Evolutionary conservation across 2,888 invertebrate genomes (phyloP).

Genomic region (Melanargia galathea): DNA sequence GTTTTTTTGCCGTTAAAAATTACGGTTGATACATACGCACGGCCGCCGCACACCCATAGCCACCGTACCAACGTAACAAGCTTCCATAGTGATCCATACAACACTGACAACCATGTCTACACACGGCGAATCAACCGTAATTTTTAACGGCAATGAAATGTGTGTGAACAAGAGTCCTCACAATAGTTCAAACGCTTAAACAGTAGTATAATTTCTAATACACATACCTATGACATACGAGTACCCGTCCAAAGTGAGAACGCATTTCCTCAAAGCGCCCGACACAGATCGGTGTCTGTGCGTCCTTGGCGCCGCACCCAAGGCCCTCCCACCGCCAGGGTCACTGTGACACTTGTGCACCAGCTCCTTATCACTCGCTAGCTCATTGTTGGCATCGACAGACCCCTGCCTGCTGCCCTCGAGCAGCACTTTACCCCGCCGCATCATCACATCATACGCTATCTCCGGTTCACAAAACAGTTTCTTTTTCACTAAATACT

Average conservation of each 20-base stretch:
- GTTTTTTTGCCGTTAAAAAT: too few relatives aligned
- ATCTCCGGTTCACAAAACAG: conserved; percentile 52
- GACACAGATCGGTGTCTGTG: conserved; percentile 75
- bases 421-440: conserved; percentile 74
- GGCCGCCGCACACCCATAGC: too few relatives aligned
- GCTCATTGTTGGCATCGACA: conserved; percentile 67
- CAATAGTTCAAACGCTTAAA: too few relatives aligned
- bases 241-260: conserved; percentile 92
- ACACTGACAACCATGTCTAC: too few relatives aligned
- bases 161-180: too few relatives aligned
- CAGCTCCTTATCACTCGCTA: conserved; percentile 81
- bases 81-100: too few relatives aligned
- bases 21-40: too few relatives aligned
- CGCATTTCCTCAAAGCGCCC: conserved; percentile 88
- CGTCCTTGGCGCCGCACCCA: conserved; percentile 66
- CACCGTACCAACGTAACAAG: too few relatives aligned
- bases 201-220: conserved; percentile 2
- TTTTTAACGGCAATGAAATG: too few relatives aligned
- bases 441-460: conserved; percentile 78
- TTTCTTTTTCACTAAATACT: background rate
- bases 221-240: conserved; percentile 93
- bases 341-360: conserved; percentile 87
- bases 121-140: too few relatives aligned
- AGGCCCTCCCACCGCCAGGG: conserved; percentile 81
- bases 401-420: conserved; percentile 77